phyloP scores from a whole-genome alignment of 2,113 vertebrate species.

The Megaceryle maxima region DNA sequence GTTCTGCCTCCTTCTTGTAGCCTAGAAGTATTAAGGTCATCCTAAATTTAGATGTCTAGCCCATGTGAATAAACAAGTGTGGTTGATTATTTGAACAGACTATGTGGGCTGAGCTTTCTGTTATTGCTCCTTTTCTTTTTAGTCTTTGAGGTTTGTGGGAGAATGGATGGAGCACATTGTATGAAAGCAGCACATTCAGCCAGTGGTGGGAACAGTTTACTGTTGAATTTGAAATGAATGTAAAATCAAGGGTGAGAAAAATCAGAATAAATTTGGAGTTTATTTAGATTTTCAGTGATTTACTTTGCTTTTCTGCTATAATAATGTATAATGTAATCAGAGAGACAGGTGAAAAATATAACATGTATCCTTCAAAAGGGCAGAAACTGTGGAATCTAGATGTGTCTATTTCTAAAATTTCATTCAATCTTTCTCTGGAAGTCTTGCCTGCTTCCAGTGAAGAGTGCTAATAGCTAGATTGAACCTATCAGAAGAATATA shows the following conservation, averaged over 20 bases:
- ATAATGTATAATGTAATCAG: not conserved
- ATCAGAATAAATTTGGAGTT: not conserved
- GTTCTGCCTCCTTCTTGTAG: not conserved
- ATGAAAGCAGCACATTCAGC: not conserved
- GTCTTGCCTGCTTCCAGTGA: not conserved
- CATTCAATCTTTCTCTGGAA: not conserved
- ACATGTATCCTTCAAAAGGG: not conserved
- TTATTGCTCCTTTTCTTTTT: not conserved
- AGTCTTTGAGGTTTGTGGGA: not conserved
- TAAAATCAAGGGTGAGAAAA: not conserved
- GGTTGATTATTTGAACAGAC: not conserved
- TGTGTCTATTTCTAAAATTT: not conserved
- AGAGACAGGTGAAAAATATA: not conserved
- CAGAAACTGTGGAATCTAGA: not conserved
- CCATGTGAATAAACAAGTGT: not conserved
- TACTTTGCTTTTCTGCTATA: not conserved
- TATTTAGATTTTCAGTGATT: conserved; percentile 14
- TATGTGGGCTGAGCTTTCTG: not conserved
- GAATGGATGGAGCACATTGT: not conserved
- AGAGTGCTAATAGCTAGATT: not conserved
- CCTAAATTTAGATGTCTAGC: not conserved
- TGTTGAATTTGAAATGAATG: not conserved
- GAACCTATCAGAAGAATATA: not conserved
- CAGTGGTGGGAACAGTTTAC: not conserved
- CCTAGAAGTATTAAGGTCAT: not conserved